Conservation (phyloP, 2,113 vertebrate species). For the Nycticorax nycticorax region DNA sequence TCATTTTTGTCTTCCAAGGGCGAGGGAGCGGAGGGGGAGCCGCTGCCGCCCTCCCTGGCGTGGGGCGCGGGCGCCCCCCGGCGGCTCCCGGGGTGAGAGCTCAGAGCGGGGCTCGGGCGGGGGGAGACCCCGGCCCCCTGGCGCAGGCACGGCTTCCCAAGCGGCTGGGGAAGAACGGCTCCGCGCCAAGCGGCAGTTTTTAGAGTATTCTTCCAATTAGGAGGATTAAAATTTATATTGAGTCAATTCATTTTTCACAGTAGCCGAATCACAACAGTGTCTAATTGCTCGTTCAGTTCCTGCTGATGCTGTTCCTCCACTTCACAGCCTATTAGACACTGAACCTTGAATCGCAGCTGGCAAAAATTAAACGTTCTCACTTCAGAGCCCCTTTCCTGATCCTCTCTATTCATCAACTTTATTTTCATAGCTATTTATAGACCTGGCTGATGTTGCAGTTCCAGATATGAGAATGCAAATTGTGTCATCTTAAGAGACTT, state of each 20-base stretch:
- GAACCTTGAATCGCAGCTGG: not conserved
- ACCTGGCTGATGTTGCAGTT: not conserved
- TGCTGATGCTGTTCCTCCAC: not conserved
- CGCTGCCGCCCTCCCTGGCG: accelerated
- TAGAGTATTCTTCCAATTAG: not conserved
- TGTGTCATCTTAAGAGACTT: not conserved
- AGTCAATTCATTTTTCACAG: not conserved
- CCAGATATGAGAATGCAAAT: not conserved
- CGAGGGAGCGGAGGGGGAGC: not conserved
- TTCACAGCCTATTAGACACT: not conserved
- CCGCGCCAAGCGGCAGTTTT: not conserved
- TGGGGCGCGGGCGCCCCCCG: not conserved
- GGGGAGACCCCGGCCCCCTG: accelerated
- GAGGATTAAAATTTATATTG: not conserved
- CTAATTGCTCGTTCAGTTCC: not conserved
- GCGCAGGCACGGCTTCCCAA: not conserved
- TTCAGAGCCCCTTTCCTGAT: not conserved
- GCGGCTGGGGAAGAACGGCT: not conserved
- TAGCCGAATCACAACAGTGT: not conserved
- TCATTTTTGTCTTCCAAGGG: too few species aligned
- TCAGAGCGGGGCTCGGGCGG: not conserved
- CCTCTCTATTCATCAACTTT: not conserved
- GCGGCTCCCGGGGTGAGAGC: not conserved
- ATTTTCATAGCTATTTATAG: not conserved
- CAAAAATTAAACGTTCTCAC: not conserved